A percentile compares a stretch with the other conserved stretches of the same genome.
Evolutionary conservation across 2,888 invertebrate species (phyloP).

Genomic region (Cataglyphis cursor): DNA sequence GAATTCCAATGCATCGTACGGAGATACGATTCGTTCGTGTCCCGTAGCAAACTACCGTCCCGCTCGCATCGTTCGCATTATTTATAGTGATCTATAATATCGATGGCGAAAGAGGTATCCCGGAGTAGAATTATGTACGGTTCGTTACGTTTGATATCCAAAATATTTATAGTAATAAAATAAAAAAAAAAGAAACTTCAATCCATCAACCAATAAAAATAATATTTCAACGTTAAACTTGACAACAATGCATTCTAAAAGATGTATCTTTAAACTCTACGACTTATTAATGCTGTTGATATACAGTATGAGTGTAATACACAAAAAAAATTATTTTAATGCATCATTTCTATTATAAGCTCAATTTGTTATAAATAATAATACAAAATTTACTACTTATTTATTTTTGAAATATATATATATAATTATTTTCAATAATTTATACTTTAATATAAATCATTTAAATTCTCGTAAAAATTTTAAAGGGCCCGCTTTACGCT

Average conservation of each 20-base stretch:
- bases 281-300: neutral
- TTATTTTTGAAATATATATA: neutral
- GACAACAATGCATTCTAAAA: neutral
- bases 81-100: constrained; percentile 53
- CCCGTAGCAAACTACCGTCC: constrained; percentile 56
- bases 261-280: neutral
- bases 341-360: neutral
- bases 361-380: neutral
- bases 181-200: constrained; percentile 15
- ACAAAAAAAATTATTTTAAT: neutral
- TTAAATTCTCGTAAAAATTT: neutral
- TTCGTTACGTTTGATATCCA: neutral
- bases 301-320: neutral
- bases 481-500: neutral
- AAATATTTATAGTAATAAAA: constrained; percentile 6
- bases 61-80: constrained; percentile 44
- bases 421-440: neutral
- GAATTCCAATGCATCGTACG: constrained; percentile 72
- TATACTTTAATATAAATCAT: neutral
- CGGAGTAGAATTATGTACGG: constrained; percentile 6
- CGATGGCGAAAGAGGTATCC: constrained; percentile 31
- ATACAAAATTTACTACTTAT: neutral
- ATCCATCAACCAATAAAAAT: neutral
- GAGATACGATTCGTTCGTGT: constrained; percentile 73
- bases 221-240: neutral